These are phyloP conservation scores for Dusona sp. DNA, from an alignment of 2,888 invertebrate species.

Conservation along the genomic window DNA sequence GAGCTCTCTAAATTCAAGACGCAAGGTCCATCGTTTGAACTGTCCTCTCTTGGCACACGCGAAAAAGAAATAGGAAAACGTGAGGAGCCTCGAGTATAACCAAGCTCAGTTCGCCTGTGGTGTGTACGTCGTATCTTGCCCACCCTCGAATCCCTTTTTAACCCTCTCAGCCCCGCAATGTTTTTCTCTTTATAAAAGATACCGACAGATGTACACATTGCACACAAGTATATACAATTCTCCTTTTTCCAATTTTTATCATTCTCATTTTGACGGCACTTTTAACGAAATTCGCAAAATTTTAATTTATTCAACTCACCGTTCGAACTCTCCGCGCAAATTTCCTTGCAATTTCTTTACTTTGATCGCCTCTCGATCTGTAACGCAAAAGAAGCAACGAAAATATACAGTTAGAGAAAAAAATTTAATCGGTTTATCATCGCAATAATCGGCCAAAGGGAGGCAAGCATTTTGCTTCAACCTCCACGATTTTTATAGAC, in stretches of 20 bases:
- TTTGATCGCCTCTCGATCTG: slow-evolving; percentile 41
- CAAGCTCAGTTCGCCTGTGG: slow-evolving; percentile 26
- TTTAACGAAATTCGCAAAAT: slow-evolving; percentile 12
- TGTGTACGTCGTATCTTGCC: slow-evolving; percentile 20
- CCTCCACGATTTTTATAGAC: too few species aligned
- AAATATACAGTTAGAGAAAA: slow-evolving; percentile 6
- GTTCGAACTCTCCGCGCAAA: slow-evolving; percentile 1
- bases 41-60: slow-evolving; percentile 63
- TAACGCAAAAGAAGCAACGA: background rate
- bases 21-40: slow-evolving; percentile 66
- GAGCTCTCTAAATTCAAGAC: slow-evolving; percentile 63
- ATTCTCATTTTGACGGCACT: background rate
- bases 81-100: slow-evolving; percentile 64
- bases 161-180: background rate
- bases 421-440: background rate
- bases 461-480: background rate
- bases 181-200: slow-evolving; percentile 1
- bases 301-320: slow-evolving; percentile 27
- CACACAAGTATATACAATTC: background rate
- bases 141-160: background rate
- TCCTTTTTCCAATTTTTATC: too few species aligned
- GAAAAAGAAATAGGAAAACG: slow-evolving; percentile 65
- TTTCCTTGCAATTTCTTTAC: slow-evolving; percentile 12
- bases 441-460: slow-evolving; percentile 21
- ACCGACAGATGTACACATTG: background rate